Evolutionary conservation across 1,140 invertebrate species (phyloP).

Genomic region (Drosophila sechellia): DNA sequence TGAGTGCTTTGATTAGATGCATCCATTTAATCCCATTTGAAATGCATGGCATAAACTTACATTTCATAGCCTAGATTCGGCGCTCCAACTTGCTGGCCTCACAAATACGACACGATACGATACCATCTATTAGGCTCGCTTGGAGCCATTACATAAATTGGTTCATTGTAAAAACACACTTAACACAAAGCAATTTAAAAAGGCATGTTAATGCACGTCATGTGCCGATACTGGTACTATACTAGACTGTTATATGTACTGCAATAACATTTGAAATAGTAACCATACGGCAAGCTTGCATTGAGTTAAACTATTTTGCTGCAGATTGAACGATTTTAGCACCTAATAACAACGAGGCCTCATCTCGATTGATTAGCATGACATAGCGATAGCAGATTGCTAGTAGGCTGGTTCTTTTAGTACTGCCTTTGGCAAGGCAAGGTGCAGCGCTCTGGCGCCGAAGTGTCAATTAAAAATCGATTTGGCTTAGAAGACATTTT

Average conservation of each 20-base stretch:
- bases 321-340: neutral
- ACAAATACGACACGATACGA: neutral
- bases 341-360: neutral
- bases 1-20: constrained; percentile 3
- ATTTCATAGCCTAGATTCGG: neutral
- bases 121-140: neutral
- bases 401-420: neutral
- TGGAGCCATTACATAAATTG: constrained; percentile 2
- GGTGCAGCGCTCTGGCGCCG: neutral
- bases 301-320: too few relatives aligned
- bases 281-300: too few relatives aligned
- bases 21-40: constrained; percentile 5
- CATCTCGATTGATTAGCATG: neutral
- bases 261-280: too few relatives aligned
- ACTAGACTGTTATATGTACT: too few relatives aligned
- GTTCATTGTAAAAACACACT: constrained; percentile 1
- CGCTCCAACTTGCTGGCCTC: neutral
- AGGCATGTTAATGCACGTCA: too few relatives aligned
- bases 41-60: constrained; percentile 7
- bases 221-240: too few relatives aligned
- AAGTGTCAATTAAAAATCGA: constrained; percentile 14
- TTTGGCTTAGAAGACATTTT: constrained; percentile 9
- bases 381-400: neutral
- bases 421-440: neutral
- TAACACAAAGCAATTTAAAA: too few relatives aligned